Evolutionary conservation across 2,888 invertebrate genomes (phyloP).

Genomic region (Junonia oenone): DNA sequence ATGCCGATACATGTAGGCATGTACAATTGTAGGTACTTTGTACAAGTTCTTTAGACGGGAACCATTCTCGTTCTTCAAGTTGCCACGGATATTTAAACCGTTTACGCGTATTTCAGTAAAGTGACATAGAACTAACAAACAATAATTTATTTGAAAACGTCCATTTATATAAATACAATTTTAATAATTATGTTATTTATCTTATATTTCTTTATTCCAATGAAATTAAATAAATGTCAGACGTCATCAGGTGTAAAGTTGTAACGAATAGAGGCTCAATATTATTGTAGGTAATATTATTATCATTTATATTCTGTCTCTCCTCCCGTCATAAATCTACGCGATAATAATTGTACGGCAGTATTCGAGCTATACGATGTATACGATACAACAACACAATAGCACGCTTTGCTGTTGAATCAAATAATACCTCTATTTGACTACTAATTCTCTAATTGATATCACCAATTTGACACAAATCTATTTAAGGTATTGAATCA

Average conservation of each 20-base stretch:
- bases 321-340: conserved; percentile 65
- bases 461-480: not conserved
- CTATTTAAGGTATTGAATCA: not conserved
- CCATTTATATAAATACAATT: not conserved
- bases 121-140: too few relatives aligned
- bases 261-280: conserved; percentile 11
- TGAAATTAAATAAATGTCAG: not conserved
- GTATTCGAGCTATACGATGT: conserved; percentile 57
- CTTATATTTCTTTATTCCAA: not conserved
- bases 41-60: too few relatives aligned
- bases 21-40: too few relatives aligned
- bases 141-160: too few relatives aligned
- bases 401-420: conserved; percentile 6
- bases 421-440: conserved; percentile 10
- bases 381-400: conserved; percentile 13
- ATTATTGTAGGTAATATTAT: conserved; percentile 38
- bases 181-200: not conserved
- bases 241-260: not conserved
- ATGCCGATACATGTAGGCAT: too few relatives aligned
- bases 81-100: too few relatives aligned
- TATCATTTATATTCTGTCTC: conserved; percentile 69
- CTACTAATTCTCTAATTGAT: conserved; percentile 13
- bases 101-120: too few relatives aligned
- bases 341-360: conserved; percentile 68
- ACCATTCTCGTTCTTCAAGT: too few relatives aligned